A percentile compares a stretch with the other conserved stretches of the same genome.
These are phyloP conservation scores for Papilio polyxenes DNA, from an alignment of 1,140 invertebrate species.

Conservation along the genomic window DNA sequence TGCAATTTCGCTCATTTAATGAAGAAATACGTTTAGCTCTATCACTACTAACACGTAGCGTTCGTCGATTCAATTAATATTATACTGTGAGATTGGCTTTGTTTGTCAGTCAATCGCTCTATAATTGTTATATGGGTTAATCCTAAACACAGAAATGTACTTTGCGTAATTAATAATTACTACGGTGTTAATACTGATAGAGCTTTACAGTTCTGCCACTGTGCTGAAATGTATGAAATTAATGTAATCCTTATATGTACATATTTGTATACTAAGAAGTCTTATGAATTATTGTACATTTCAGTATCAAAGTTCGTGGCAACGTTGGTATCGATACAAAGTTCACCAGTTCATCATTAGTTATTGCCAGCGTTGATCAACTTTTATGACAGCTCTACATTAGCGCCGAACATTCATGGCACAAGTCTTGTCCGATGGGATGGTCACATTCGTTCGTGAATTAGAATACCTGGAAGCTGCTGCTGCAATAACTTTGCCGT, in stretches of 20 bases:
- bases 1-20: constrained; percentile 14
- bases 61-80: constrained; percentile 21
- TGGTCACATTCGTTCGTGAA: too few relatives aligned
- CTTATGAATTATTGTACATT: not conserved
- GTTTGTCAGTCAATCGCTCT: constrained; percentile 36
- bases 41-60: constrained; percentile 17
- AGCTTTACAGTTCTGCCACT: not conserved
- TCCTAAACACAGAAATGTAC: constrained; percentile 31
- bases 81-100: constrained; percentile 32
- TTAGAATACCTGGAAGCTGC: too few relatives aligned
- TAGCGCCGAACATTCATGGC: too few relatives aligned
- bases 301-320: not conserved
- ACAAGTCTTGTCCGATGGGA: too few relatives aligned
- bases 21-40: constrained; percentile 37
- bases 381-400: too few relatives aligned
- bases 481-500: too few relatives aligned
- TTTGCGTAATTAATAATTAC: constrained; percentile 31
- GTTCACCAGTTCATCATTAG: too few relatives aligned
- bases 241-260: not conserved
- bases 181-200: not conserved
- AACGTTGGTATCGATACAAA: too few relatives aligned
- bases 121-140: constrained; percentile 36
- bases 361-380: too few relatives aligned
- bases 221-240: not conserved
- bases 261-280: not conserved